A percentile compares a stretch with the other conserved stretches of the same genome.
These are phyloP conservation scores for Synchiropus splendidus DNA, from an alignment of 2,113 vertebrate species.

Conservation along the genomic window DNA sequence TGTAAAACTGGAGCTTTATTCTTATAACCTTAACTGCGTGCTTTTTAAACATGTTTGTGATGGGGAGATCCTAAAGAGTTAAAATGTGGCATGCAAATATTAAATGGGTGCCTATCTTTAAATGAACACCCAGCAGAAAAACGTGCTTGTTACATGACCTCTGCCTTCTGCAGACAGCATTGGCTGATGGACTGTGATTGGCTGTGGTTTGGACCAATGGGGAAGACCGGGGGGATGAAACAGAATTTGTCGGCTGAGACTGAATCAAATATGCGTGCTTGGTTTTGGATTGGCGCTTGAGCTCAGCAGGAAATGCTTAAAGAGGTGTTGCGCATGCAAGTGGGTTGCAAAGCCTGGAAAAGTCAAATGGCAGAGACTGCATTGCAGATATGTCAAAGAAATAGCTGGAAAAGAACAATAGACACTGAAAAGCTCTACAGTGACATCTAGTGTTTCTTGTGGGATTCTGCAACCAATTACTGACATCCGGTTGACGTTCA, in stretches of 20 bases:
- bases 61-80: no score
- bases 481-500: not conserved
- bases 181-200: slow-evolving; percentile 54
- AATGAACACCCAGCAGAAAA: slow-evolving; percentile 9
- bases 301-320: slow-evolving; percentile 1
- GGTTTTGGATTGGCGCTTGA: slow-evolving; percentile 10
- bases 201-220: slow-evolving; percentile 55
- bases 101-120: no score
- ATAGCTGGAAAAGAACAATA: slow-evolving; percentile 48
- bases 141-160: slow-evolving; percentile 52
- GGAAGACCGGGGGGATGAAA: slow-evolving; percentile 50
- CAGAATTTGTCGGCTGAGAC: no score
- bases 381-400: slow-evolving; percentile 28
- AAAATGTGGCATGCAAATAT: no score
- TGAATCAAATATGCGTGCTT: no score
- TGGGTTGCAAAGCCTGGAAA: no score
- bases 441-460: slow-evolving; percentile 61
- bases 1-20: no score
- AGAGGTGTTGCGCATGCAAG: not conserved
- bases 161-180: slow-evolving; percentile 52
- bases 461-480: slow-evolving; percentile 22
- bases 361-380: slow-evolving; percentile 14
- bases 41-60: no score
- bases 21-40: no score
- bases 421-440: slow-evolving; percentile 37